Evolutionary conservation across 2,888 invertebrate species (phyloP), one percentile per base, ranked within the genome.

Genomic region (Cryptus armator): DNA sequence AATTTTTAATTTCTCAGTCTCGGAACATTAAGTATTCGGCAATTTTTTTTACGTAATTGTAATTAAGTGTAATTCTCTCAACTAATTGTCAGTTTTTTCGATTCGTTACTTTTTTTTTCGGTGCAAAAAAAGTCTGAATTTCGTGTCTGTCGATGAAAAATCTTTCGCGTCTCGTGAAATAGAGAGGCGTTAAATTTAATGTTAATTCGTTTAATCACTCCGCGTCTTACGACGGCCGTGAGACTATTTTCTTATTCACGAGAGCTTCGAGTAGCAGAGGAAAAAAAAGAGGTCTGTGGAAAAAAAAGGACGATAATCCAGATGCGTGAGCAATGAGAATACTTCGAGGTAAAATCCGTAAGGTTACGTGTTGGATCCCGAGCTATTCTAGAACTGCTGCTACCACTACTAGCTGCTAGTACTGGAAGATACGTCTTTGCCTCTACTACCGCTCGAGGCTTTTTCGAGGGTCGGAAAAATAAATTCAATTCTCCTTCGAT

Each of bases 401-500:
- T 43, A 37, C 56, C 56, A 19, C 66, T 66, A 16, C 43, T 66
- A 29, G 14, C 59, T 12, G 14, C 29, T 29, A 53, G 48, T 48
- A 48, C 4, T 48, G 48, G 48, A 37, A 48, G 12, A 53, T 53
- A 67, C 46, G 80, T 48, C 56, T 37, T 76, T 71, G 76, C 19
- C 48, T 66, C 37, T 19, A 43, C 14, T 53, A 2, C 62, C 16
- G n/a, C 32, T 44, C 70, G n/a, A 9, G 32, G 76, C 59, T 82
- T n/a, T 76, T 56, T 66, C 37, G 32, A 32, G 16, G 44, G 51
- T 24, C 29, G 19, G 19, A 7, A 51, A 70, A 62, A 81, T 59
- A 75, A 68, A 82, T 82, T 76, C 66, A 70, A 82, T 77, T 82
- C 56, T 16, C 46, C 44, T 53, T 71, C 71, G 71, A 82, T 77